Percentiles rank a stretch among this genome's conserved stretches.
Conservation (phyloP, 2,888 invertebrate genomes). For the Microctonus aethiopoides region DNA sequence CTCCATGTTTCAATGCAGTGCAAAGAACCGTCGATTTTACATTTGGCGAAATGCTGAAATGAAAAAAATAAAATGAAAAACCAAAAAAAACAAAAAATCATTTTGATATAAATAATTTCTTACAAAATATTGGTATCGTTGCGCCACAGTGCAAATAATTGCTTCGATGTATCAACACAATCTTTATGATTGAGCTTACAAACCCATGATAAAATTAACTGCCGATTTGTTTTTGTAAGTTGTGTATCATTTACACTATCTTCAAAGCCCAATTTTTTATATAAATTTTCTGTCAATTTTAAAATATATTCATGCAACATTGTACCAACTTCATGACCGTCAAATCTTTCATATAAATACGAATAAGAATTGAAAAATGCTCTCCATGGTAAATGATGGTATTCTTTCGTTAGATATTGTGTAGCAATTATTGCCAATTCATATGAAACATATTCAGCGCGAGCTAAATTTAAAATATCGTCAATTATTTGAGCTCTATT, state of each 20-base stretch:
- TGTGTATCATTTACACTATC: constrained; percentile 68
- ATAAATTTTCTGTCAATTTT: constrained; percentile 67
- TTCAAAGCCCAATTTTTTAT: constrained; percentile 70
- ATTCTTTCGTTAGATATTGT: constrained; percentile 77
- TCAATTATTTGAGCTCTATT: constrained; percentile 86
- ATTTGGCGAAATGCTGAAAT: constrained; percentile 72
- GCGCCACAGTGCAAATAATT: constrained; percentile 59
- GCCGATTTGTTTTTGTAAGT: constrained; percentile 72
- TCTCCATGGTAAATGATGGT: constrained; percentile 83
- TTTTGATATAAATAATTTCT: constrained; percentile 5
- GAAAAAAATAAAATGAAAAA: constrained; percentile 7
- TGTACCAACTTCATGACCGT: constrained; percentile 28
- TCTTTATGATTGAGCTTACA: constrained; percentile 74
- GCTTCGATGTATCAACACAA: constrained; percentile 70
- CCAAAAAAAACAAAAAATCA: neutral
- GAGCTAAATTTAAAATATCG: constrained; percentile 82
- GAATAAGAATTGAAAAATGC: constrained; percentile 66
- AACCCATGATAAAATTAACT: constrained; percentile 73
- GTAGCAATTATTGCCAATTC: constrained; percentile 74
- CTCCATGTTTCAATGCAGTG: constrained; percentile 76
- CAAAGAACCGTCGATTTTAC: constrained; percentile 81
- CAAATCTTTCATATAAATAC: constrained; percentile 59
- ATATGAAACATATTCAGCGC: constrained; percentile 74
- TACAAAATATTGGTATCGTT: constrained; percentile 27
- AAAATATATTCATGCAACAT: constrained; percentile 57